A percentile compares a stretch with the other conserved stretches of the same genome.
Conservation (phyloP, 1,140 invertebrate genomes). For the Euborellia annulipes region DNA sequence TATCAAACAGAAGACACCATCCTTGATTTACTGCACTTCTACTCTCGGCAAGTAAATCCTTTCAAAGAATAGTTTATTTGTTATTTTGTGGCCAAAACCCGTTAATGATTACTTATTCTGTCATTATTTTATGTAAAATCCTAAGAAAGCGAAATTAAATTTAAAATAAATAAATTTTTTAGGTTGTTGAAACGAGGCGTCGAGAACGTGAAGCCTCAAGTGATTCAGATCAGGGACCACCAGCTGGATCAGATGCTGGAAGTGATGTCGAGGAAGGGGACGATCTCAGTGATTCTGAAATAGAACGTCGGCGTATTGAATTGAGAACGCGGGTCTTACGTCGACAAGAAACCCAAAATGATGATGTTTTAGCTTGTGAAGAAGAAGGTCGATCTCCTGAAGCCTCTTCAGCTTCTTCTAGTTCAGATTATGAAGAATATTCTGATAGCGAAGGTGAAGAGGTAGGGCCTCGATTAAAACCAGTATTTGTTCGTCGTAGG, state of each 20-base stretch:
- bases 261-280: slow-evolving; percentile 36
- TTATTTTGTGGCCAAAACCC: neutral
- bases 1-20: no score
- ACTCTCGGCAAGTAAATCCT: no score
- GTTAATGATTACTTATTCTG: neutral
- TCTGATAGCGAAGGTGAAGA: slow-evolving; percentile 52
- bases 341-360: no score
- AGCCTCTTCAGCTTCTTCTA: no score
- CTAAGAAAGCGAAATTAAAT: slow-evolving; percentile 57
- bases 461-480: slow-evolving; percentile 77
- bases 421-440: slow-evolving; percentile 69
- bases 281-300: slow-evolving; percentile 60
- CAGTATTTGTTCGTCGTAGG: slow-evolving; percentile 89
- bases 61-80: neutral
- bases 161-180: slow-evolving; percentile 38
- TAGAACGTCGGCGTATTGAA: slow-evolving; percentile 58
- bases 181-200: no score
- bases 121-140: slow-evolving; percentile 28
- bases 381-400: no score
- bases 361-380: no score
- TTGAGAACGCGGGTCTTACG: slow-evolving; percentile 21
- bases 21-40: no score
- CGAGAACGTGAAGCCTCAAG: no score
- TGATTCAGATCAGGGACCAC: no score
- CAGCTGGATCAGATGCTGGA: no score